phyloP scores from a whole-genome alignment of 2,888 invertebrate species.

The Trachelus tabidus region DNA sequence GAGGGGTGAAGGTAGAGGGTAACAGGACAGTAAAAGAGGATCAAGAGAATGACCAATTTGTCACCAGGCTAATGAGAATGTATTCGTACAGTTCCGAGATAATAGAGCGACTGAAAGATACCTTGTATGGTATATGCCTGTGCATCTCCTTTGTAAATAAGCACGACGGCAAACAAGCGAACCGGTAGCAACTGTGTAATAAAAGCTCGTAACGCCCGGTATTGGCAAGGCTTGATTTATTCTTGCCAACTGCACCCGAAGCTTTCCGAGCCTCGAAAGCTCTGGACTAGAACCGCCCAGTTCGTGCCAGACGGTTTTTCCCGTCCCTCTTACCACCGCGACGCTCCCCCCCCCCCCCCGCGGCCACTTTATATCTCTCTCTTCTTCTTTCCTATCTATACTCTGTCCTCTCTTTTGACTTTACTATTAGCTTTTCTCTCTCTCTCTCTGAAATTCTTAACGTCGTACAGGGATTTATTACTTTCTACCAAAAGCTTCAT shows the following conservation, averaged over 20 bases:
- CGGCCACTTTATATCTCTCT: background rate
- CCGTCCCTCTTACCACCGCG: background rate
- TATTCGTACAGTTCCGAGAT: background rate
- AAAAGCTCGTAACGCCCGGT: conserved; percentile 56
- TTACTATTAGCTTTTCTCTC: conserved; percentile 11
- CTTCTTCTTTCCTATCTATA: background rate
- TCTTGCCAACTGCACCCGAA: conserved; percentile 39
- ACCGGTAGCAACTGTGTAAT: conserved; percentile 44
- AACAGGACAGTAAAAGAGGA: conserved; percentile 5
- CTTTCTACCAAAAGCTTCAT: conserved; percentile 2
- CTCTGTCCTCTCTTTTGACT: background rate
- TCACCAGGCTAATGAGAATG: background rate
- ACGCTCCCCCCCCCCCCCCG: accelerated
- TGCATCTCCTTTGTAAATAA: conserved; percentile 39
- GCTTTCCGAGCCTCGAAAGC: conserved; percentile 12
- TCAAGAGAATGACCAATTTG: background rate
- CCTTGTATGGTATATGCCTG: background rate
- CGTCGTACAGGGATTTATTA: conserved; percentile 34
- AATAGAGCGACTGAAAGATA: background rate
- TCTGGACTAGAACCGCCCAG: background rate
- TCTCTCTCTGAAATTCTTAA: conserved; percentile 20
- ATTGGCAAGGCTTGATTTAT: conserved; percentile 62
- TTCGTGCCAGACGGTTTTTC: background rate
- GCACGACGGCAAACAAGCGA: conserved; percentile 33
- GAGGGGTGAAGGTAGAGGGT: no score